These are phyloP conservation scores for Metallyticus violacea DNA, from an alignment of 2,888 invertebrate genomes.

Conservation along the genomic window DNA sequence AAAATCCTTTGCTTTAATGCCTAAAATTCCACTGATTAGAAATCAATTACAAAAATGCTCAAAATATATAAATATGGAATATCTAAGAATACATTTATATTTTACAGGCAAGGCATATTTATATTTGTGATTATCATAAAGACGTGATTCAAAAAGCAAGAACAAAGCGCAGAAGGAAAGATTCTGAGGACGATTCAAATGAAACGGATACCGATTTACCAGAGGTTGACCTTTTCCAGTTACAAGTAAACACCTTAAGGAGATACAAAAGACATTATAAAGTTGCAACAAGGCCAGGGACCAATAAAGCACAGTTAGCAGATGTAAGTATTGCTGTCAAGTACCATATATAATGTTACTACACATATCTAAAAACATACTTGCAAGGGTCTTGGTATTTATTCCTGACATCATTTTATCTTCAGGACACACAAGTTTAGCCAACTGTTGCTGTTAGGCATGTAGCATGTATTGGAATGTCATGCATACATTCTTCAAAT, in stretches of 20 bases:
- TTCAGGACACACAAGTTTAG: too few relatives aligned
- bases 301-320: constrained; percentile 92
- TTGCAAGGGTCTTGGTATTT: too few relatives aligned
- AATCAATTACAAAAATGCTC: too few relatives aligned
- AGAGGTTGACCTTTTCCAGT: constrained; percentile 89
- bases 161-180: constrained; percentile 85
- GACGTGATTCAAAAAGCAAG: constrained; percentile 94
- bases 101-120: constrained; percentile 83
- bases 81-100: constrained; percentile 36
- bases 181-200: constrained; percentile 92
- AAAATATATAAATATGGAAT: too few relatives aligned
- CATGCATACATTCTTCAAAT: too few relatives aligned
- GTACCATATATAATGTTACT: too few relatives aligned
- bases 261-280: constrained; percentile 93
- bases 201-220: constrained; percentile 90
- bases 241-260: constrained; percentile 87
- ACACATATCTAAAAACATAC: too few relatives aligned
- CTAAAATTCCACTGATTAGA: too few relatives aligned
- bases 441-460: too few relatives aligned
- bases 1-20: too few relatives aligned
- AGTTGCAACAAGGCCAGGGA: constrained; percentile 83
- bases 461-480: too few relatives aligned
- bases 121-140: constrained; percentile 96
- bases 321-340: constrained; percentile 74
- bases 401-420: too few relatives aligned